Evolutionary conservation across 2,113 vertebrate genomes (phyloP).

Genomic region (Rhinichthys klamathensis): DNA sequence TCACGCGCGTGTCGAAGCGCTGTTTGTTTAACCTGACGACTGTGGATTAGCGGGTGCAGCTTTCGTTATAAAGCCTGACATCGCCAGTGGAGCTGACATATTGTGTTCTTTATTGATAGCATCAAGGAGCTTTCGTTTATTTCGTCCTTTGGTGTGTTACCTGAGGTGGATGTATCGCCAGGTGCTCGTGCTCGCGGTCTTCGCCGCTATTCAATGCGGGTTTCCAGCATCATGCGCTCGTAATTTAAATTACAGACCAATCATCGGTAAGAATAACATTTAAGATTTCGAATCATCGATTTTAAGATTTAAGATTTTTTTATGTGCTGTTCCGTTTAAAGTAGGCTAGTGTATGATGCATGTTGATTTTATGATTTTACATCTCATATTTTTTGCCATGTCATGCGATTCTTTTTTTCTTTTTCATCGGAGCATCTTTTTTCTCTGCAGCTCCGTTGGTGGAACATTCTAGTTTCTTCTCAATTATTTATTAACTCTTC

Average conservation of each 20-base stretch:
- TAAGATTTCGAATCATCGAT: no score
- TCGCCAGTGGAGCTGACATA: neutral
- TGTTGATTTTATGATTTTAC: neutral
- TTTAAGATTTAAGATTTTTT: no score
- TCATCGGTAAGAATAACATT: slow-evolving; percentile 70
- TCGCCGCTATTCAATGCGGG: slow-evolving; percentile 58
- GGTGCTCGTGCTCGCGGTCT: slow-evolving; percentile 62
- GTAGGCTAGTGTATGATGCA: neutral
- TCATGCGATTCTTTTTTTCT: neutral
- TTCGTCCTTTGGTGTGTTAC: neutral
- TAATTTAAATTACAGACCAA: slow-evolving; percentile 67
- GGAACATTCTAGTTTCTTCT: slow-evolving; percentile 24
- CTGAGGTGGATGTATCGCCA: slow-evolving; percentile 65
- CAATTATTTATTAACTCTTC: neutral
- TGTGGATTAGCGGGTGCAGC: neutral
- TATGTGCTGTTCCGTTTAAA: neutral
- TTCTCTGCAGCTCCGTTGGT: neutral
- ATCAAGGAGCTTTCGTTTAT: neutral
- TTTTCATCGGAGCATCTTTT: neutral
- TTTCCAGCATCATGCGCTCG: slow-evolving; percentile 51
- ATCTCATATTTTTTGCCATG: neutral
- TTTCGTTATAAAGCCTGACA: neutral
- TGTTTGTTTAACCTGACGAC: neutral
- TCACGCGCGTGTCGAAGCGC: neutral
- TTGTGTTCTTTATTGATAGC: neutral